Evolutionary conservation across 2,797 vertebrate species (phyloP).

Genomic region (Microctenopoma stevenorrisi): DNA sequence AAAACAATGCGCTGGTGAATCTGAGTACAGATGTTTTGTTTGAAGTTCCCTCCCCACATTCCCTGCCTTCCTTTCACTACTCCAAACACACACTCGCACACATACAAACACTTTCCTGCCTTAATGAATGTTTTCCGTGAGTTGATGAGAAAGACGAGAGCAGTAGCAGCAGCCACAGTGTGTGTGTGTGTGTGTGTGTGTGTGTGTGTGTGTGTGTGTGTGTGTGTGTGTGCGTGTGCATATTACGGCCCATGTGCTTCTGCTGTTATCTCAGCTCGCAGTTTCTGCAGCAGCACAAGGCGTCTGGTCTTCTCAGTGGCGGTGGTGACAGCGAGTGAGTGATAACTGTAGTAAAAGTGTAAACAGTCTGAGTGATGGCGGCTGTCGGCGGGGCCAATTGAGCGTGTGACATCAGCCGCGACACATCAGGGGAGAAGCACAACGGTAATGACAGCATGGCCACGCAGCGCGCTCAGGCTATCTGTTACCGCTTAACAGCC

Average conservation of each 20-base stretch:
- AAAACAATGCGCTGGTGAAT: conserved; percentile 43
- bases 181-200: conserved; percentile 41
- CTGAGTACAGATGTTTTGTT: conserved; percentile 43
- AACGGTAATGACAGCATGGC: conserved; percentile 79
- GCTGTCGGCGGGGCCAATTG: conserved; percentile 82
- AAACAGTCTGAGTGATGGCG: conserved; percentile 78
- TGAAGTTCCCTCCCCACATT: conserved; percentile 35
- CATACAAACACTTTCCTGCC: conserved; percentile 19
- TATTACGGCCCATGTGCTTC: conserved; percentile 27
- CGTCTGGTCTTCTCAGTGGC: conserved; percentile 46
- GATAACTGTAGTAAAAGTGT: conserved; percentile 78
- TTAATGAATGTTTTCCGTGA: conserved; percentile 68
- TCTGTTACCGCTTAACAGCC: conserved; percentile 70
- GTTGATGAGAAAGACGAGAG: conserved; percentile 70
- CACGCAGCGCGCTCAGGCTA: conserved; percentile 60
- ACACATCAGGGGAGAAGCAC: conserved; percentile 77
- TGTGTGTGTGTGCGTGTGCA: conserved; percentile 26
- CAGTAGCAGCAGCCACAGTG: conserved; percentile 13
- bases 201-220: conserved; percentile 23
- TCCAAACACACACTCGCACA: conserved; percentile 36
- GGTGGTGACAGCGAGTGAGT: conserved; percentile 64
- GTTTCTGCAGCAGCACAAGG: conserved; percentile 40
- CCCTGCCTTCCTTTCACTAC: conserved; percentile 38
- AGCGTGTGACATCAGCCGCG: conserved; percentile 83
- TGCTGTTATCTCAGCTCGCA: conserved; percentile 58